These are phyloP conservation scores for Acanthaster planci DNA, from an alignment of 35 echinoderm and acorn worm species.

Conservation along the genomic window DNA sequence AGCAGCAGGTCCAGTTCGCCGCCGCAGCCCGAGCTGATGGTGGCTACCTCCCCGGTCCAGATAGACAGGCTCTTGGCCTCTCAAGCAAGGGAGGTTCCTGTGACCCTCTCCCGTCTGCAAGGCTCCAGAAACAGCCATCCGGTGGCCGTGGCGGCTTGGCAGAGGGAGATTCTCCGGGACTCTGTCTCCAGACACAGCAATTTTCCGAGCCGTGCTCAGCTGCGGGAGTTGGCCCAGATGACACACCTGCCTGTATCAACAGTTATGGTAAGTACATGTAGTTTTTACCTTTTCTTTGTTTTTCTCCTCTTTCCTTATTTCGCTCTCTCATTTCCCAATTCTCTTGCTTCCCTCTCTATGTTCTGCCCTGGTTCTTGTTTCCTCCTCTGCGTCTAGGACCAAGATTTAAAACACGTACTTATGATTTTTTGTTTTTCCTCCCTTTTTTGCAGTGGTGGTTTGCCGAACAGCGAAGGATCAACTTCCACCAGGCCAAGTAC, in stretches of 20 bases:
- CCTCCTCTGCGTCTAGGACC: not conserved
- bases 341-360: not conserved
- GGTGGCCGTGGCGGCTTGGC: not conserved
- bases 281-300: too few species aligned
- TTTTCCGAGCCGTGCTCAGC: not conserved
- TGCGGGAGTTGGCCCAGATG: not conserved
- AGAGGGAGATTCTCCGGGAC: not conserved
- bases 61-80: not conserved
- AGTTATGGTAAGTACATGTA: not conserved
- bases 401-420: not conserved
- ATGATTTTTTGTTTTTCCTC: not conserved
- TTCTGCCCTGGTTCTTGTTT: not conserved
- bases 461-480: not conserved
- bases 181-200: not conserved
- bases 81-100: not conserved
- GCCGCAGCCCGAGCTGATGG: too few species aligned
- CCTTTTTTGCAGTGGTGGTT: not conserved
- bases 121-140: not conserved
- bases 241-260: not conserved
- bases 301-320: too few species aligned
- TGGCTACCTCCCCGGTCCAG: too few species aligned
- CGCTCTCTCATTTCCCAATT: too few species aligned
- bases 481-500: not conserved
- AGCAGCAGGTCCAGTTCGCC: not conserved
- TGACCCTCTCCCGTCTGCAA: not conserved